Percentiles rank a stretch among this genome's conserved stretches.
phyloP scores from a whole-genome alignment of 2,797 vertebrate genomes.

The Discoglossus pictus region DNA sequence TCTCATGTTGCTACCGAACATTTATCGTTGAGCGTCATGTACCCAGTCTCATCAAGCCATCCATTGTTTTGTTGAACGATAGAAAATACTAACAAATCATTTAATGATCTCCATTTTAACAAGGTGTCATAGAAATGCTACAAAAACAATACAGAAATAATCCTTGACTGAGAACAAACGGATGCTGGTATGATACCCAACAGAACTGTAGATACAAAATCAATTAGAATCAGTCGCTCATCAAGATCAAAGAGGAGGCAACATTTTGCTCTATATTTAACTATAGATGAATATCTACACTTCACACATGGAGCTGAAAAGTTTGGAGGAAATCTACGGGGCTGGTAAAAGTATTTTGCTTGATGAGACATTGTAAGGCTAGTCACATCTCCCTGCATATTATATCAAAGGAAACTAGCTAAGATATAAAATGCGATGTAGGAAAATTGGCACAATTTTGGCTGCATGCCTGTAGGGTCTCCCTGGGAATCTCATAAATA shows the following conservation, averaged over 20 bases:
- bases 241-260: constrained; percentile 21
- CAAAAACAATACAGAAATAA: constrained; percentile 30
- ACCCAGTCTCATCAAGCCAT: background rate
- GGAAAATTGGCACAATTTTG: background rate
- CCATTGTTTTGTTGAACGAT: background rate
- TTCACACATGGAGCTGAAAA: too few relatives aligned
- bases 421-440: too few relatives aligned
- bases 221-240: constrained; percentile 4
- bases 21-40: too few relatives aligned
- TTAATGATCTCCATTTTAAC: background rate
- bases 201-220: constrained; percentile 11
- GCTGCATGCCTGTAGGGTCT: constrained; percentile 1
- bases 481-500: background rate
- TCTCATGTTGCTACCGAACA: too few relatives aligned
- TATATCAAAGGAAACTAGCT: background rate
- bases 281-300: background rate
- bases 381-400: background rate
- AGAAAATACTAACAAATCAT: constrained; percentile 8
- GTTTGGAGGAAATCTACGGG: background rate
- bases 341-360: too few relatives aligned
- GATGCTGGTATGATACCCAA: constrained; percentile 16
- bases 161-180: constrained; percentile 12
- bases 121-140: constrained; percentile 32
- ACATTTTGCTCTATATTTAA: background rate
- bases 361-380: background rate